These are phyloP conservation scores for Micoletzkya japonica DNA, from an alignment of 2,888 invertebrate species.

Conservation along the genomic window DNA sequence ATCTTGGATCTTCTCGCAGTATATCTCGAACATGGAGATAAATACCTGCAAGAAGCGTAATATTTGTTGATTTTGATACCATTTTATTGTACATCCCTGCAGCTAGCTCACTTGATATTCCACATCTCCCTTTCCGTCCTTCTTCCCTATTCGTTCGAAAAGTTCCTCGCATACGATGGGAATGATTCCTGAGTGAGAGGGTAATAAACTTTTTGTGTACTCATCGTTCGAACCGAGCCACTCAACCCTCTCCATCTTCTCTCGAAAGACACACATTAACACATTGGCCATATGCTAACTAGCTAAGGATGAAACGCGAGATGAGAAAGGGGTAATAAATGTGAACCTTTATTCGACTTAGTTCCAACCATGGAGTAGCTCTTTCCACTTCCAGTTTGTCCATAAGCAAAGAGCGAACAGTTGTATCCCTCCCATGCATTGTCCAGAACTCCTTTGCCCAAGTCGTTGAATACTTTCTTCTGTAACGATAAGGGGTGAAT, in stretches of 20 bases:
- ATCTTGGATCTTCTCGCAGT: slow-evolving; percentile 68
- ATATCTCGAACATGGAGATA: slow-evolving; percentile 71
- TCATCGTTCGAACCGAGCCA: slow-evolving; percentile 4
- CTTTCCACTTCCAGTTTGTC: slow-evolving; percentile 71
- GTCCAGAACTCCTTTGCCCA: slow-evolving; percentile 69
- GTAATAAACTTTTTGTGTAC: background rate
- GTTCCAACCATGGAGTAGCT: slow-evolving; percentile 71
- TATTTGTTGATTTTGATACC: too few relatives aligned
- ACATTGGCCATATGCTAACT: too few relatives aligned
- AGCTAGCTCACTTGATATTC: slow-evolving; percentile 64
- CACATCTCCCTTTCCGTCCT: slow-evolving; percentile 61
- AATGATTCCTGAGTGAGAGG: slow-evolving; percentile 67
- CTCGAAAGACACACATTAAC: too few relatives aligned
- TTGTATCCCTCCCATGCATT: slow-evolving; percentile 71
- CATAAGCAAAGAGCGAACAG: slow-evolving; percentile 71
- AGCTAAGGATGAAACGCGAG: too few relatives aligned
- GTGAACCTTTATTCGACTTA: slow-evolving; percentile 67
- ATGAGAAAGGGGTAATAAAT: background rate
- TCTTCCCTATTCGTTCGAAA: slow-evolving; percentile 68
- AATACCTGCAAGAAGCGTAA: slow-evolving; percentile 65
- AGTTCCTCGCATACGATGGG: slow-evolving; percentile 70
- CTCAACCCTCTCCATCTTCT: slow-evolving; percentile 1
- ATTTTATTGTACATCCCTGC: background rate
- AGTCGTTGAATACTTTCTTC: slow-evolving; percentile 69
- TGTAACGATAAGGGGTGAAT: slow-evolving; percentile 49